phyloP scores from a whole-genome alignment of 2,113 vertebrate genomes.

The Sapajus apella region DNA sequence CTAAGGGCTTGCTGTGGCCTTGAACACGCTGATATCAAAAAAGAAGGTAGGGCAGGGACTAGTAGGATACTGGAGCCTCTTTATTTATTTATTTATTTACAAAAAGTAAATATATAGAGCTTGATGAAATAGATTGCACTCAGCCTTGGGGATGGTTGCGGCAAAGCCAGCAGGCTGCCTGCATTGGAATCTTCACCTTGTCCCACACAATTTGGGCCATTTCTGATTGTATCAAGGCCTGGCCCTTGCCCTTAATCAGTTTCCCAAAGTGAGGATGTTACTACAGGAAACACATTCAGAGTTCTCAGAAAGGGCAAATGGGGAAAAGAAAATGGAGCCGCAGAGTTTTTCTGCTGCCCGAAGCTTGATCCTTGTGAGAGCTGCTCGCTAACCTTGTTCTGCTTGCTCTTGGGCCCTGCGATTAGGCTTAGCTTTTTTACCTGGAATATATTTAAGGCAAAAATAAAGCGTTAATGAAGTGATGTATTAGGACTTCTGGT shows the following conservation, averaged over 20 bases:
- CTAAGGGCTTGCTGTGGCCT: not conserved
- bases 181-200: not conserved
- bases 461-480: not conserved
- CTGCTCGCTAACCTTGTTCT: not conserved
- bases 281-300: not conserved
- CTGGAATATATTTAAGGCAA: not conserved
- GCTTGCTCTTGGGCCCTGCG: not conserved
- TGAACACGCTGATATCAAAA: not conserved
- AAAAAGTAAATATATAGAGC: not conserved
- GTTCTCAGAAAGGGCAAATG: not conserved
- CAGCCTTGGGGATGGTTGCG: not conserved
- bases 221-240: not conserved
- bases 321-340: not conserved
- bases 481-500: not conserved
- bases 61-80: not conserved
- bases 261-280: not conserved
- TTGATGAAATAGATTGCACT: not conserved
- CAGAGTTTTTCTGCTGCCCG: not conserved
- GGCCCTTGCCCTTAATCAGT: not conserved
- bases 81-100: not conserved
- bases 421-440: not conserved
- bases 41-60: not conserved
- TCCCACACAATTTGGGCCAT: not conserved
- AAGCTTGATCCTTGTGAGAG: not conserved
- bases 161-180: not conserved